A percentile compares a stretch with the other conserved stretches of the same genome.
These are phyloP conservation scores for Dendrolimus punctatus DNA, from an alignment of 1,140 invertebrate genomes.

Conservation along the genomic window DNA sequence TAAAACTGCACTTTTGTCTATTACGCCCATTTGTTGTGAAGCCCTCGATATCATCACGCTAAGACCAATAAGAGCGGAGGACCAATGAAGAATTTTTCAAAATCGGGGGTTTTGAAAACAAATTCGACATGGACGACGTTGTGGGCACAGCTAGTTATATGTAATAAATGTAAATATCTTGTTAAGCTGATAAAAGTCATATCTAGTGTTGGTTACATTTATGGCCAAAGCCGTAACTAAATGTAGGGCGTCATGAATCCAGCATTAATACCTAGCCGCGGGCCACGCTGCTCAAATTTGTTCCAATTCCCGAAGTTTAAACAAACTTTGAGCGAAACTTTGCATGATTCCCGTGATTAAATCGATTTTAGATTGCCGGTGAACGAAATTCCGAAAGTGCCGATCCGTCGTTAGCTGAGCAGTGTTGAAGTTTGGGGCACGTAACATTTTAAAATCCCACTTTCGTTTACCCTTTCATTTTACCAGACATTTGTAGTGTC, in stretches of 20 bases:
- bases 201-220: too few species aligned
- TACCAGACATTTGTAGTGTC: constrained; percentile 6
- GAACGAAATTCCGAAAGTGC: constrained; percentile 53
- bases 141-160: too few species aligned
- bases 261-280: constrained; percentile 56
- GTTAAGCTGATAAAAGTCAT: too few species aligned
- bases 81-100: too few species aligned
- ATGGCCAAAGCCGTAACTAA: constrained; percentile 11
- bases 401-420: constrained; percentile 58
- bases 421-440: constrained; percentile 28
- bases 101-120: too few species aligned
- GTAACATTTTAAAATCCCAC: constrained; percentile 39
- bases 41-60: too few species aligned
- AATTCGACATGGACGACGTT: too few species aligned
- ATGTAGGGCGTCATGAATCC: constrained; percentile 40
- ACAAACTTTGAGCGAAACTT: constrained; percentile 59
- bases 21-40: too few species aligned
- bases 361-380: constrained; percentile 63
- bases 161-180: too few species aligned
- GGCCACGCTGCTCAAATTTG: constrained; percentile 61
- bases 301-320: constrained; percentile 57
- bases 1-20: too few species aligned
- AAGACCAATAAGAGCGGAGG: too few species aligned
- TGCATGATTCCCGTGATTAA: constrained; percentile 63
- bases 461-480: constrained; percentile 18